Percentiles rank a stretch among this genome's conserved stretches.
Conservation (phyloP, 2,113 vertebrate genomes). For the Theristicus caerulescens region DNA sequence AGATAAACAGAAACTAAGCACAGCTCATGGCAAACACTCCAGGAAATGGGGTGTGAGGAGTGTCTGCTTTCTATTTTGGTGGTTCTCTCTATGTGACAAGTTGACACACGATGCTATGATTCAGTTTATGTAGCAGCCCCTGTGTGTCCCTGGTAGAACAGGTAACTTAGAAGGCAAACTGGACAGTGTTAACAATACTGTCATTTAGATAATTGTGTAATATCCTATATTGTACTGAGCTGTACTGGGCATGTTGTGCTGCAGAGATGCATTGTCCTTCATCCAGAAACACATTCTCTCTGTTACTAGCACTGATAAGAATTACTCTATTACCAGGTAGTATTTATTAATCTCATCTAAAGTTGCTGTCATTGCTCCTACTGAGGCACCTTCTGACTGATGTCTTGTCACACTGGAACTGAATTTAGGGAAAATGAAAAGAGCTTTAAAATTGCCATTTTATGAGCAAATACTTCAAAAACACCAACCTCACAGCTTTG, state of each 20-base stretch:
- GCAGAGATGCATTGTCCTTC: neutral
- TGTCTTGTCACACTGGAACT: neutral
- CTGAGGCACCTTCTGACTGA: neutral
- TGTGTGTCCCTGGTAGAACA: neutral
- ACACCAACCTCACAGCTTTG: neutral
- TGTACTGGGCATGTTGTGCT: neutral
- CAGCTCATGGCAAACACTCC: neutral
- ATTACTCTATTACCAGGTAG: neutral
- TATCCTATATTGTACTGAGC: neutral
- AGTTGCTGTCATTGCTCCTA: neutral
- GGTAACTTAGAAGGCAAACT: neutral
- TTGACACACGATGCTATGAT: neutral
- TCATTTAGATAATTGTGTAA: neutral
- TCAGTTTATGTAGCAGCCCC: neutral
- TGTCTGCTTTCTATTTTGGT: neutral
- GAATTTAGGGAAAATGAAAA: neutral
- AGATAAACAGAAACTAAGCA: neutral
- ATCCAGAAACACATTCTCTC: neutral
- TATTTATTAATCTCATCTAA: neutral
- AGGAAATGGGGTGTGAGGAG: neutral
- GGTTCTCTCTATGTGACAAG: neutral
- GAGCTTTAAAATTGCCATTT: neutral
- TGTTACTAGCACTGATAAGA: neutral
- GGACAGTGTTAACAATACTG: neutral
- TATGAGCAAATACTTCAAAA: neutral